Conservation (phyloP, 2,797 vertebrate genomes). For the Mormyrops attenuatus region DNA sequence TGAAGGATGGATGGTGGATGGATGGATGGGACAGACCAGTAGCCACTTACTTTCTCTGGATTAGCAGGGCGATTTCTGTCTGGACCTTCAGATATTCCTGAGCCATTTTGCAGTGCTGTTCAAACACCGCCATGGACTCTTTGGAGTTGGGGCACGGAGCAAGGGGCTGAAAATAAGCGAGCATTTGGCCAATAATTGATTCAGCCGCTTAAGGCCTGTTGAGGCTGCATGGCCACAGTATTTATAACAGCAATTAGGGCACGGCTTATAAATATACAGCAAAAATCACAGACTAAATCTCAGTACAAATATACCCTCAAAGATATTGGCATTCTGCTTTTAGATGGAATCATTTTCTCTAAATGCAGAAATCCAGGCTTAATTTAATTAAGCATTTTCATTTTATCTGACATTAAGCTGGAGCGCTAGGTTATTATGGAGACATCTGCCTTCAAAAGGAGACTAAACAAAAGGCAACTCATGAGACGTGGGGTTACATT, state of each 20-base stretch:
- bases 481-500: not conserved
- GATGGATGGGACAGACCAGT: not conserved
- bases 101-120: conserved; percentile 99
- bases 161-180: conserved; percentile 78
- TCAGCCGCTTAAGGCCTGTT: conserved; percentile 44
- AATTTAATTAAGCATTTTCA: not conserved
- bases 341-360: conserved; percentile 37
- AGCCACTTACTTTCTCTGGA: conserved; percentile 91
- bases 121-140: conserved; percentile 99
- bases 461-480: not conserved
- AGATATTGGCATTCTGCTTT: conserved; percentile 43
- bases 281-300: conserved; percentile 35
- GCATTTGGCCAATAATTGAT: conserved; percentile 39
- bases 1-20: not conserved
- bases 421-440: not conserved
- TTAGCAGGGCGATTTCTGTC: conserved; percentile 93
- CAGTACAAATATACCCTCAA: conserved; percentile 38
- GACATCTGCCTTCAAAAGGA: not conserved
- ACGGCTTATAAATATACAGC: conserved; percentile 52
- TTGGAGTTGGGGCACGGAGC: conserved; percentile 98
- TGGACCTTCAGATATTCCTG: conserved; percentile 99
- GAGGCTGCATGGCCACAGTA: conserved; percentile 42
- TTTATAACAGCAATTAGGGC: conserved; percentile 51
- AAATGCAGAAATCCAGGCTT: conserved; percentile 37
- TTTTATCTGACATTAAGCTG: not conserved